Evolutionary conservation across 2,888 invertebrate genomes (phyloP).

Genomic region (Enoplolaimus lenunculus): DNA sequence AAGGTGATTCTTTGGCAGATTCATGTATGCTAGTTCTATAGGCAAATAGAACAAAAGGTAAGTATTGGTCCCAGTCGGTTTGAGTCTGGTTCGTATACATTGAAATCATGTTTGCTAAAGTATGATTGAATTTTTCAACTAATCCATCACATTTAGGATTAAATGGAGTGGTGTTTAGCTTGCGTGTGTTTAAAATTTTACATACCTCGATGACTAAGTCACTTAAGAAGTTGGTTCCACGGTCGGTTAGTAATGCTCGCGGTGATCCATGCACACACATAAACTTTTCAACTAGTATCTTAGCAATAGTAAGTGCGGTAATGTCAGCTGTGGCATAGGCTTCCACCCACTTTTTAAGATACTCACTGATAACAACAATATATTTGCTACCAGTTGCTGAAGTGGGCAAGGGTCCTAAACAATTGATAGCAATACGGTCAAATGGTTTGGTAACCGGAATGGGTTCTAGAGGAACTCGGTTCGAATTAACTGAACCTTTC

Average conservation of each 20-base stretch:
- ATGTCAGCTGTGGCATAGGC: neutral
- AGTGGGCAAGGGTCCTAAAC: neutral
- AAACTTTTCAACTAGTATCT: neutral
- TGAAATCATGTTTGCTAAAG: slow-evolving; percentile 22
- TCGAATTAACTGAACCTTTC: neutral
- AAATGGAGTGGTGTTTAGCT: slow-evolving; percentile 20
- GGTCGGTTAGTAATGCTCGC: slow-evolving; percentile 5
- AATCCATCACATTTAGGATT: slow-evolving; percentile 24
- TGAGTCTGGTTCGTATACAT: neutral
- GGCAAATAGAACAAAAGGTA: slow-evolving; percentile 21
- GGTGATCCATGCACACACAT: neutral
- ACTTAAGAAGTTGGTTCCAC: neutral
- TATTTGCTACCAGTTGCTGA: neutral
- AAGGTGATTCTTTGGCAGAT: slow-evolving; percentile 22
- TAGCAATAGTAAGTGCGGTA: neutral
- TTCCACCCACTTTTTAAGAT: slow-evolving; percentile 4
- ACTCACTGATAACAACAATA: neutral
- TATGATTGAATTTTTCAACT: slow-evolving; percentile 24
- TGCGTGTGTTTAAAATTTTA: neutral
- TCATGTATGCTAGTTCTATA: slow-evolving; percentile 22
- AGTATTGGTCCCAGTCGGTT: slow-evolving; percentile 24
- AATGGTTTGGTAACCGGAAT: neutral
- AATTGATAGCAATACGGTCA: neutral
- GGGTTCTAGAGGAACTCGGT: neutral
- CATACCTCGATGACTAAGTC: neutral